phyloP scores from a whole-genome alignment of 2,797 vertebrate genomes.

The Rhynchonycteris naso region DNA sequence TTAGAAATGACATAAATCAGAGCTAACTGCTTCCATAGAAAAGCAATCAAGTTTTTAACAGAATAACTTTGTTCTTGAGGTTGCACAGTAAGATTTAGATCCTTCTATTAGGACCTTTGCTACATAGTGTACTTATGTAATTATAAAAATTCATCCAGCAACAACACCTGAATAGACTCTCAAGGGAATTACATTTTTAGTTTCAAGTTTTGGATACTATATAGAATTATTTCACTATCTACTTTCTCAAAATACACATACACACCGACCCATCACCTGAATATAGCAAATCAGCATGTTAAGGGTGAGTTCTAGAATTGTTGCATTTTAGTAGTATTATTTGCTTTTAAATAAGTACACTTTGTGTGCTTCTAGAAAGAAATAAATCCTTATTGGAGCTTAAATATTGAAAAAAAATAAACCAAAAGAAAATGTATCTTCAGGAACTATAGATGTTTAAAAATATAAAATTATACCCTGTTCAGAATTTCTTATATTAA shows the following conservation, averaged over 20 bases:
- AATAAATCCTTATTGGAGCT: background rate
- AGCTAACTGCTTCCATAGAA: conserved; percentile 78
- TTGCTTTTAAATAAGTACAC: background rate
- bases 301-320: background rate
- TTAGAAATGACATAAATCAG: conserved; percentile 81
- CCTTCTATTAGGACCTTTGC: conserved; percentile 66
- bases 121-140: conserved; percentile 60
- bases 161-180: conserved; percentile 54
- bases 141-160: conserved; percentile 64
- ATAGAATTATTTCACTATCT: background rate
- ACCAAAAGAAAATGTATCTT: background rate
- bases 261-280: background rate
- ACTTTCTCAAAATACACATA: background rate
- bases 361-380: background rate
- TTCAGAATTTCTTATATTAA: background rate
- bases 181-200: conserved; percentile 22
- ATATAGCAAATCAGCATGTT: conserved; percentile 21
- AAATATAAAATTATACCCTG: conserved; percentile 40
- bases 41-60: conserved; percentile 77
- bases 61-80: conserved; percentile 70
- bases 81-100: conserved; percentile 75
- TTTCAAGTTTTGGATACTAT: conserved; percentile 24
- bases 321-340: background rate
- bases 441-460: background rate
- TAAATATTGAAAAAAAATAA: background rate